Evolutionary conservation across 1,140 invertebrate species (phyloP).

Genomic region (Brachionus angularis): DNA sequence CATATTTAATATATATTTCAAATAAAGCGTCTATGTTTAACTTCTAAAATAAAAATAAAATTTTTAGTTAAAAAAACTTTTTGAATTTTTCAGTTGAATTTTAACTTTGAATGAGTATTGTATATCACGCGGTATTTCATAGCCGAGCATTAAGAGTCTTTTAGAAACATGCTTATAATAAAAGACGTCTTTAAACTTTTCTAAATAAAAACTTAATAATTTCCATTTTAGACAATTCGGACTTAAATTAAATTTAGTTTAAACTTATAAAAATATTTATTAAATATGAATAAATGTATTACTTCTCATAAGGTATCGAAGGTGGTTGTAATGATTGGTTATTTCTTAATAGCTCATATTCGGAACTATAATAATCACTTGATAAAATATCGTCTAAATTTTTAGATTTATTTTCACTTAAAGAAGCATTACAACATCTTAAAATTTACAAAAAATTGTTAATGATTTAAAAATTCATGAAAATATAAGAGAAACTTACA

Average conservation of each 20-base stretch:
- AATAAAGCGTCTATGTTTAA: not conserved
- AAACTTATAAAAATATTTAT: not conserved
- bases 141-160: slow-evolving; percentile 5
- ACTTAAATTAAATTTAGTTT: slow-evolving; percentile 6
- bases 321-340: not conserved
- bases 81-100: not conserved
- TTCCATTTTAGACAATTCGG: slow-evolving; percentile 32
- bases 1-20: slow-evolving; percentile 17
- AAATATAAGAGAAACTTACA: not conserved
- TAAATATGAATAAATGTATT: not conserved
- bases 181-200: slow-evolving; percentile 9
- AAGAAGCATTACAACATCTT: slow-evolving; percentile 23
- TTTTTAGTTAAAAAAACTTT: not conserved
- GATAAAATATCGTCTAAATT: not conserved
- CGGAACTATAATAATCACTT: not conserved
- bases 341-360: not conserved
- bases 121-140: slow-evolving; percentile 4
- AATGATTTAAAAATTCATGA: not conserved
- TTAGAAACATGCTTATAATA: slow-evolving; percentile 34
- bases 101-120: slow-evolving; percentile 16
- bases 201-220: slow-evolving; percentile 2
- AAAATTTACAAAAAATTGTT: not conserved
- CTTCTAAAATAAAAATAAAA: not conserved
- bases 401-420: too few relatives aligned
- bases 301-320: slow-evolving; percentile 21